Base-by-base conservation (phyloP, 2,113 vertebrate species). In the Nothocercus julius region DNA sequence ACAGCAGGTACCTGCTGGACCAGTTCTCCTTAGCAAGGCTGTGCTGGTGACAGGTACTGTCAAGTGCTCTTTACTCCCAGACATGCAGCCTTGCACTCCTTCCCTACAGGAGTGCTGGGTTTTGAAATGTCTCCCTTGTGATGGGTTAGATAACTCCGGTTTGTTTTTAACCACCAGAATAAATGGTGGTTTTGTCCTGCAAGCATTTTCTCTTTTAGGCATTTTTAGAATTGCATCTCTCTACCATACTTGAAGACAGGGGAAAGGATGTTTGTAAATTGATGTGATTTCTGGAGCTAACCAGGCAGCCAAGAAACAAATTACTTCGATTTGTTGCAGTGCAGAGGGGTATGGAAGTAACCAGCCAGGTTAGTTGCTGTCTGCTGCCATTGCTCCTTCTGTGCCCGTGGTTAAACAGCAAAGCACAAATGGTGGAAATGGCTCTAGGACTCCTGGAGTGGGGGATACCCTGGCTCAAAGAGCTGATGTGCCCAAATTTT, bases 161-260 rank as follows among this genome's bases (percentile, higher is more conserved):
- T 72, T 11, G 40, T 40, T 24, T 2, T 8, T 24, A 62, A 66
- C 72, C 72, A 16, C 63, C 76, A 81, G 28, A 22, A 34, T 16
- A 40, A 67, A 34, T 42, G 59, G n/a, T 86, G 81, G 11, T 24
- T 54, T 93, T 78, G 18, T 85, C 72, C 85, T 63, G 79, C 49
- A 42, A 38, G 85, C 82, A 45, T 62, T 94, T 83, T 83, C 10
- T 91, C 56, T 74, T 45, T 15, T 13, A 45, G 45, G 21, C 90
- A 61, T 91, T 96, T 96, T 85, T 95, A 88, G 82, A 32, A 62
- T 30, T n/a, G 24, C 38, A 2, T 38, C 7, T 74, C 86, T 89
- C 24, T 72, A 8, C 32, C 24, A 8, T 24, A 2, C 69, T 89
- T 54, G 66, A 44, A 62, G 42, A 62, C 67, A 70, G 69, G 42